Evolutionary conservation across 35 echinoderm and acorn worm species (phyloP).

Genomic region (Holothuria glaberrima): DNA sequence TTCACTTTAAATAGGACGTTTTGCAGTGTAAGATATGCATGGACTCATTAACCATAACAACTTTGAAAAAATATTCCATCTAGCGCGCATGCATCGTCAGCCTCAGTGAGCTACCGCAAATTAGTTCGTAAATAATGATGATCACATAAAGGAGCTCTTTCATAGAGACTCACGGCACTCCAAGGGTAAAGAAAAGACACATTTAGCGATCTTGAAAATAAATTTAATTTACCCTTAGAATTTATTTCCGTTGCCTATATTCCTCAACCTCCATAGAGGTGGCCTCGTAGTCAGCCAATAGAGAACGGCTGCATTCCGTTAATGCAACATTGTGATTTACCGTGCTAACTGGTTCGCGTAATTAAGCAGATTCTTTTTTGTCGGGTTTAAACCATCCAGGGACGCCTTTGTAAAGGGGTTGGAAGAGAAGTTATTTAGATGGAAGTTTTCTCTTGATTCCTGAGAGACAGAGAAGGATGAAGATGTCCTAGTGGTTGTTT

Average conservation of each 20-base stretch:
- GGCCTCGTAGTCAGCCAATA: slow-evolving; percentile 10
- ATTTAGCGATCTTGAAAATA: slow-evolving; percentile 44
- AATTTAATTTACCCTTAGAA: slow-evolving; percentile 32
- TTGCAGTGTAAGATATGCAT: too few species aligned
- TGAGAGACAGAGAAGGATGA: too few species aligned
- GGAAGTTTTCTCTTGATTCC: too few species aligned
- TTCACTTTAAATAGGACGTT: too few species aligned
- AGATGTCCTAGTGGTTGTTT: too few species aligned
- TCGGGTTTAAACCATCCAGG: too few species aligned
- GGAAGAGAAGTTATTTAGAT: too few species aligned
- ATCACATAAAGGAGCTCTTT: slow-evolving; percentile 32
- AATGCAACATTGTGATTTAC: slow-evolving; percentile 42
- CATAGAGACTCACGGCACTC: slow-evolving; percentile 19
- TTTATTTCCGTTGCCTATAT: slow-evolving; percentile 13
- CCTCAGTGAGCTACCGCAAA: neutral
- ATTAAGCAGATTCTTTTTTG: slow-evolving; percentile 25
- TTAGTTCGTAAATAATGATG: slow-evolving; percentile 50
- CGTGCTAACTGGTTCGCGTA: slow-evolving; percentile 54
- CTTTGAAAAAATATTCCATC: neutral
- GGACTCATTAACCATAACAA: too few species aligned
- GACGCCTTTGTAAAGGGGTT: too few species aligned
- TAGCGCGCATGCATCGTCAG: neutral
- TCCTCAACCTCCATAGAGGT: neutral
- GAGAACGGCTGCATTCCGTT: slow-evolving; percentile 14
- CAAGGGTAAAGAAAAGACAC: slow-evolving; percentile 8